Evolutionary conservation across 2,888 invertebrate species (phyloP).

Genomic region (Drosophila falleni): DNA sequence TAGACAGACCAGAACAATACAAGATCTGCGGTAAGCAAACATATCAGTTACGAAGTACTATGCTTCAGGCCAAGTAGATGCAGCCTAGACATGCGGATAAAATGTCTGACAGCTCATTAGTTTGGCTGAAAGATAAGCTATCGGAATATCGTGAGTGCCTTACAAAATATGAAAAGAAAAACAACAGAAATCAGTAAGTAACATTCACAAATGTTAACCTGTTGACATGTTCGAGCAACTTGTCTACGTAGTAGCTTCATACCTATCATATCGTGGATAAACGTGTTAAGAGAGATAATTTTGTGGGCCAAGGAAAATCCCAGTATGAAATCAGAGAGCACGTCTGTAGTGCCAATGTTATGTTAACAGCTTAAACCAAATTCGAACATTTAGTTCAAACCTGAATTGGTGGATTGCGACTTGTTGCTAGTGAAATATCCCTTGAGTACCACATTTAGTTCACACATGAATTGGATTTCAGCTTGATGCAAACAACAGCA

Average conservation of each 20-base stretch:
- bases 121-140: conserved; percentile 15
- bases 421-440: conserved; percentile 7
- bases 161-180: neutral
- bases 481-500: conserved; percentile 1
- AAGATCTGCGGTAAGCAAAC: conserved; percentile 44
- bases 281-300: neutral
- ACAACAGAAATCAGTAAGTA: neutral
- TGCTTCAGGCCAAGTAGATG: neutral
- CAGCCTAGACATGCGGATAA: neutral
- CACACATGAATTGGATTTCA: neutral
- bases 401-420: neutral
- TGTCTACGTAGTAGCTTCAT: conserved; percentile 16
- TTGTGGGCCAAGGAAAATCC: neutral
- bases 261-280: neutral
- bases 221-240: conserved; percentile 18
- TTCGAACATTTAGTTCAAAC: conserved; percentile 3
- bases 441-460: neutral
- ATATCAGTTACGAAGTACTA: conserved; percentile 49
- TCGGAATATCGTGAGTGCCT: conserved; percentile 32
- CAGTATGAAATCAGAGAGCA: neutral
- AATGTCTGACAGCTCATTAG: conserved; percentile 7
- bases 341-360: neutral
- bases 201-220: neutral
- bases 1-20: neutral
- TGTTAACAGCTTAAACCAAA: neutral